phyloP scores from a whole-genome alignment of 2,797 vertebrate species.

The Parambassis ranga region DNA sequence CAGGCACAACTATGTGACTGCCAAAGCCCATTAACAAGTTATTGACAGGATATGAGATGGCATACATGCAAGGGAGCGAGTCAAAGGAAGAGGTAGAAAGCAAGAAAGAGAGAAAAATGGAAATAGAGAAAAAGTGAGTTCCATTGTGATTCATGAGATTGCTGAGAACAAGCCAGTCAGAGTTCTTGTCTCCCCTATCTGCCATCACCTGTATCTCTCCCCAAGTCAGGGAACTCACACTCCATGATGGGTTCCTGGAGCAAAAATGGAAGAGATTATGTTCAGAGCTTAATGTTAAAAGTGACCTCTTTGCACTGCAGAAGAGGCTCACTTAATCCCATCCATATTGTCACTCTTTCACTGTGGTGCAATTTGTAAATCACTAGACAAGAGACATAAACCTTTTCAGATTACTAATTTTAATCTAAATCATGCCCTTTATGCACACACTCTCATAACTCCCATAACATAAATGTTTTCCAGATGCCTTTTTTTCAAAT shows the following conservation, averaged over 20 bases:
- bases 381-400: background rate
- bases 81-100: constrained; percentile 15
- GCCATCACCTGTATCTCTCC: constrained; percentile 47
- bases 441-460: background rate
- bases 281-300: constrained; percentile 58
- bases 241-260: constrained; percentile 46
- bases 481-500: constrained; percentile 20
- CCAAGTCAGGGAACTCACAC: constrained; percentile 36
- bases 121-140: constrained; percentile 14
- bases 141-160: constrained; percentile 57
- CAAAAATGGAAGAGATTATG: constrained; percentile 53
- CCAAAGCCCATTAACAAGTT: constrained; percentile 75
- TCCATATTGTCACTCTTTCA: constrained; percentile 32
- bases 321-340: constrained; percentile 30
- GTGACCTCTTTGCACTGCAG: constrained; percentile 42
- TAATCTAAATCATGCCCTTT: constrained; percentile 2
- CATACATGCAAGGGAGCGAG: constrained; percentile 47
- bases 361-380: constrained; percentile 23
- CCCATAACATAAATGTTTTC: constrained; percentile 37
- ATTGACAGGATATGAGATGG: constrained; percentile 77
- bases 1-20: constrained; percentile 61
- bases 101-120: constrained; percentile 4
- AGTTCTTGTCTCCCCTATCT: constrained; percentile 50
- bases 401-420: constrained; percentile 27
- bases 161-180: constrained; percentile 55